A percentile compares a stretch with the other conserved stretches of the same genome.
Evolutionary conservation across 2,113 vertebrate species (phyloP).

Genomic region (Uropsilus gracilis): DNA sequence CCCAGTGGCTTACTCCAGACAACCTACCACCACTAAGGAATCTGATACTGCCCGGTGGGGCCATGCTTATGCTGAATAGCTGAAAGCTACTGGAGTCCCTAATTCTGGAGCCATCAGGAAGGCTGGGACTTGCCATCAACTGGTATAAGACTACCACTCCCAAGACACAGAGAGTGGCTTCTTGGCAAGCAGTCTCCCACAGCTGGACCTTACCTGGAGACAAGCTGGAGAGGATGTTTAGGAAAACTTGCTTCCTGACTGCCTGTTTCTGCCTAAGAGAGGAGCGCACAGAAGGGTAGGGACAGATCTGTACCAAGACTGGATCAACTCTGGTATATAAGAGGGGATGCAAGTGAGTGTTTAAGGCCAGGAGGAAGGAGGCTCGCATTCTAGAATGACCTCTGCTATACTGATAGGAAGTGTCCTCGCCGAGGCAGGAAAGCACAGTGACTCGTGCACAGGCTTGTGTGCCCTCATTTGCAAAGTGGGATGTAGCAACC

Average conservation of each 20-base stretch:
- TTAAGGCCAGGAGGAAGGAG: background rate
- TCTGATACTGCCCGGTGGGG: too few relatives aligned
- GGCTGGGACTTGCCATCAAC: too few relatives aligned
- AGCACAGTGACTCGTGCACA: too few relatives aligned
- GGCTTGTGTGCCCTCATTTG: background rate
- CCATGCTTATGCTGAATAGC: background rate
- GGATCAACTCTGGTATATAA: background rate
- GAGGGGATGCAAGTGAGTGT: background rate
- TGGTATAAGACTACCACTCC: background rate
- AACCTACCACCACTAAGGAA: too few relatives aligned
- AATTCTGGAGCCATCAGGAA: background rate
- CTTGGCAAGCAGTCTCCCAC: background rate
- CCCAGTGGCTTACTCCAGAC: too few relatives aligned
- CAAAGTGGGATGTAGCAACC: background rate
- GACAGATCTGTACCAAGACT: background rate
- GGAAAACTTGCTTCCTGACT: background rate
- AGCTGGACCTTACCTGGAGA: background rate
- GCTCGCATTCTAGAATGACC: background rate
- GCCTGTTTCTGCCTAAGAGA: background rate
- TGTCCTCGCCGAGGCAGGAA: too few relatives aligned
- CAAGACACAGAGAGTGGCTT: background rate
- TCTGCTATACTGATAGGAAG: background rate
- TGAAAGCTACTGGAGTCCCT: background rate
- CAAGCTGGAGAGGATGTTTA: background rate
- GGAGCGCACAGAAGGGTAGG: background rate